These are phyloP conservation scores for Orthosia incerta DNA, from an alignment of 2,888 invertebrate species.

Conservation along the genomic window DNA sequence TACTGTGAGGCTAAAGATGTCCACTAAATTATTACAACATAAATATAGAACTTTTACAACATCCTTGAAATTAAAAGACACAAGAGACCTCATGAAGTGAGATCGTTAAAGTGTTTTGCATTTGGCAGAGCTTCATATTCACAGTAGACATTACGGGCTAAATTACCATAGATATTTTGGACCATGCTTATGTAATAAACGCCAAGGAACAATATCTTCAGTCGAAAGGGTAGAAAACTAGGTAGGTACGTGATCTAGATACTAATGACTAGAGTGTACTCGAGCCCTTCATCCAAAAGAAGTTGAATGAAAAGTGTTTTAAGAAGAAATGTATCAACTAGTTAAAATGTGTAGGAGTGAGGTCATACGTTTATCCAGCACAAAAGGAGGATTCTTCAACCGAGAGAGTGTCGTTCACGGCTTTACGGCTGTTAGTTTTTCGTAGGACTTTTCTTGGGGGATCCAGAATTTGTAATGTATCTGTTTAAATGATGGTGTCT, in stretches of 20 bases:
- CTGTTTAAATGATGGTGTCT: background rate
- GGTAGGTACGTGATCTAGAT: background rate
- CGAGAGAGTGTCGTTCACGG: slow-evolving; percentile 1
- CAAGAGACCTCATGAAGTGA: background rate
- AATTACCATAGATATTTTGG: background rate
- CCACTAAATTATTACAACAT: slow-evolving; percentile 9
- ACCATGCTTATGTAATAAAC: slow-evolving; percentile 23
- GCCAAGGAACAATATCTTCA: background rate
- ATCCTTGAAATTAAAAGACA: slow-evolving; percentile 5
- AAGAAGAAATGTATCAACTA: slow-evolving; percentile 1
- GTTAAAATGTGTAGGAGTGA: slow-evolving; percentile 13
- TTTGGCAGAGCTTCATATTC: slow-evolving; percentile 28
- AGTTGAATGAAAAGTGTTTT: slow-evolving; percentile 6
- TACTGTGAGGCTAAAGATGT: slow-evolving; percentile 21
- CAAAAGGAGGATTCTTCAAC: slow-evolving; percentile 24
- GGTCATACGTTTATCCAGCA: slow-evolving; percentile 22
- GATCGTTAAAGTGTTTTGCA: background rate
- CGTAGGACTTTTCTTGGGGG: background rate
- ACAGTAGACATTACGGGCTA: background rate
- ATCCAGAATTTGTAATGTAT: background rate
- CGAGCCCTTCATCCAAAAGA: background rate
- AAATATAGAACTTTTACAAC: slow-evolving; percentile 1
- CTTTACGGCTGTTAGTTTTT: background rate
- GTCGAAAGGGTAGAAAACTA: background rate
- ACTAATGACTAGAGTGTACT: background rate